Evolutionary conservation across 1,140 invertebrate genomes (phyloP).

Genomic region (Nymphalis io): DNA sequence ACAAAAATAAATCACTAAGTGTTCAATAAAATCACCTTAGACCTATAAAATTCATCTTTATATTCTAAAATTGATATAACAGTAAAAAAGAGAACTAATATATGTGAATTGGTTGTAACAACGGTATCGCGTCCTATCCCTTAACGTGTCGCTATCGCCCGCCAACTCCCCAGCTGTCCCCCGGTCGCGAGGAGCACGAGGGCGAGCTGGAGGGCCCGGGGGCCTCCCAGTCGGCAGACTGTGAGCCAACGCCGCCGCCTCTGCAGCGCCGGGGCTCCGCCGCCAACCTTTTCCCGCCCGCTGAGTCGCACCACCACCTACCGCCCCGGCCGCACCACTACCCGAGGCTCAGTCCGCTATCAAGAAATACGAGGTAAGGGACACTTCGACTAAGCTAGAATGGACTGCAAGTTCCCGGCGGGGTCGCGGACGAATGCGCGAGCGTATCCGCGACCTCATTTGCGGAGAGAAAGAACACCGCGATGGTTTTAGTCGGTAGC

Average conservation of each 20-base stretch:
- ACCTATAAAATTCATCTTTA: too few species aligned
- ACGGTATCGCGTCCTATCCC: not conserved
- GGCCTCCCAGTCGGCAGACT: conserved; percentile 94
- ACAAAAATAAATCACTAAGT: too few species aligned
- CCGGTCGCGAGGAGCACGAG: conserved; percentile 88
- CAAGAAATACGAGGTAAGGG: conserved; percentile 82
- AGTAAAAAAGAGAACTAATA: too few species aligned
- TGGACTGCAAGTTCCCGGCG: too few species aligned
- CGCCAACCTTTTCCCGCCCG: conserved; percentile 92
- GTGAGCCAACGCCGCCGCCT: conserved; percentile 94
- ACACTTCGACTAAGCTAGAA: too few species aligned
- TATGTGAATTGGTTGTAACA: too few species aligned
- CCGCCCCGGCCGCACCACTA: conserved; percentile 81
- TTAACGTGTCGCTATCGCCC: not conserved
- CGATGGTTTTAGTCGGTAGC: too few species aligned
- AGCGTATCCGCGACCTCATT: too few species aligned
- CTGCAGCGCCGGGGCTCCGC: conserved; percentile 94
- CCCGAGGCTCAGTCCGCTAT: conserved; percentile 88
- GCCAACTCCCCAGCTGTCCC: conserved; percentile 84
- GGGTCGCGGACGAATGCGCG: too few species aligned
- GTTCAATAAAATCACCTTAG: too few species aligned
- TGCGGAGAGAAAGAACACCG: too few species aligned
- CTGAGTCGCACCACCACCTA: conserved; percentile 66
- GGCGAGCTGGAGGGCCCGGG: conserved; percentile 88
- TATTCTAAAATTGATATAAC: too few species aligned